Base-by-base conservation (phyloP, 2,113 vertebrate genomes). In the Eolophus roseicapilla region DNA sequence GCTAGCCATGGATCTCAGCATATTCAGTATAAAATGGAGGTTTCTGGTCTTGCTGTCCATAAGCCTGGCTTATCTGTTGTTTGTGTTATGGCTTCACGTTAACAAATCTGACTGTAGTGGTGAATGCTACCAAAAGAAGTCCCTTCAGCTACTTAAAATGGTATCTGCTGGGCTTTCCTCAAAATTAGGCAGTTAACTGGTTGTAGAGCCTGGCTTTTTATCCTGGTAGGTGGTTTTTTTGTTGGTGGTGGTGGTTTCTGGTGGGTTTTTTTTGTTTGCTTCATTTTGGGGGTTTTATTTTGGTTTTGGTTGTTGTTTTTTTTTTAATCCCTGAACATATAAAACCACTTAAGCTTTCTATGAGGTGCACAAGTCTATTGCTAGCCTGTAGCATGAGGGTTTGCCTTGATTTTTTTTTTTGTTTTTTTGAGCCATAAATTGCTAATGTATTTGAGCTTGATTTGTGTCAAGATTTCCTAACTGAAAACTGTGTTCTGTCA, bases 101-200 rank as follows among this genome's bases (percentile, higher is more conserved):
- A 74, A 87, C 17, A 28, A n/a, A 91, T 23, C 53, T 83, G 12
- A 73, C 52, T 37, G 4, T 55, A 71, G 20, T 19, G 23, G 31
- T 60, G 17, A 80, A 21, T 60, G 6, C 10, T 67, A 53, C 25
- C 25, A 17, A 67, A 78, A 63, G 17, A 67, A 71, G 19, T 73
- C 9, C 2, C 7, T 79, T 71, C 62, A 64, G 33, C 57, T 95
- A 29, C 43, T 46, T 71, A 76, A 17, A 79, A 11, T 82, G 17
- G 3, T 46, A 41, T 2, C 0, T 3, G 12, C 70, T 57, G 52
- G 0, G 9, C 20, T 67, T 75, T 52, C 6, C 17, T 88, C 23
- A 80, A 70, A 65, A 89, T 0, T 3, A 8, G 25, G 13, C 63
- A 85, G 43, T 31, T 64, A n/a, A 41, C 55, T 44, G 37, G 16